phyloP scores from a whole-genome alignment of 2,888 invertebrate species.

The Asteroscopus sphinx region DNA sequence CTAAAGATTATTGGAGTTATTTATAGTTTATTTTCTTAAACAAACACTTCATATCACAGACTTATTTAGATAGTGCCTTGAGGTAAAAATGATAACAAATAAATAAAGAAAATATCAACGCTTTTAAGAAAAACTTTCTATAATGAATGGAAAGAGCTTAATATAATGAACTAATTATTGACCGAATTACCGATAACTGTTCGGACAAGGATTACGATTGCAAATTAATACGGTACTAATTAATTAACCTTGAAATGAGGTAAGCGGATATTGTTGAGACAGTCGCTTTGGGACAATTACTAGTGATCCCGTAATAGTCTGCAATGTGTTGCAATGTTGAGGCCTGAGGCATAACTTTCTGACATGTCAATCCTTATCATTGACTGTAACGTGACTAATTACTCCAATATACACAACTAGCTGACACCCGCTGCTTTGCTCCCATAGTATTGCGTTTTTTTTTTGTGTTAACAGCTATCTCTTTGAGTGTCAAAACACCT shows the following conservation, averaged over 20 bases:
- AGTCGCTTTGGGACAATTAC: not conserved
- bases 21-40: no score
- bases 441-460: no score
- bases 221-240: conserved; percentile 10
- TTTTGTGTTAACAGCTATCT: no score
- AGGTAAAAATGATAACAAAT: not conserved
- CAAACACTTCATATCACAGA: no score
- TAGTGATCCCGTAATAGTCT: conserved; percentile 1
- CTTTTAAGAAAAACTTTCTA: no score
- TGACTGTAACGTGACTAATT: no score
- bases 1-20: not conserved
- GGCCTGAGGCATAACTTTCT: not conserved
- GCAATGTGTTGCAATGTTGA: not conserved
- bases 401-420: no score
- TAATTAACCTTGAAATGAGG: conserved; percentile 14
- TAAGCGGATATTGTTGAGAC: conserved; percentile 1
- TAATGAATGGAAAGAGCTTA: not conserved
- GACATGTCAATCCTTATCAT: not conserved
- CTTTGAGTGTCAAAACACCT: no score
- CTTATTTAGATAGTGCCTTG: not conserved
- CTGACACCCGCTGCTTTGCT: no score
- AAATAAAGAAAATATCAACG: not conserved
- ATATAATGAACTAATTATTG: not conserved
- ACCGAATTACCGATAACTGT: conserved; percentile 13
- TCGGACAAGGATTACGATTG: conserved; percentile 1